Percentiles rank a stretch among this genome's conserved stretches.
These are phyloP conservation scores for Erithacus rubecula DNA, from an alignment of 2,797 vertebrate genomes.

Conservation along the genomic window DNA sequence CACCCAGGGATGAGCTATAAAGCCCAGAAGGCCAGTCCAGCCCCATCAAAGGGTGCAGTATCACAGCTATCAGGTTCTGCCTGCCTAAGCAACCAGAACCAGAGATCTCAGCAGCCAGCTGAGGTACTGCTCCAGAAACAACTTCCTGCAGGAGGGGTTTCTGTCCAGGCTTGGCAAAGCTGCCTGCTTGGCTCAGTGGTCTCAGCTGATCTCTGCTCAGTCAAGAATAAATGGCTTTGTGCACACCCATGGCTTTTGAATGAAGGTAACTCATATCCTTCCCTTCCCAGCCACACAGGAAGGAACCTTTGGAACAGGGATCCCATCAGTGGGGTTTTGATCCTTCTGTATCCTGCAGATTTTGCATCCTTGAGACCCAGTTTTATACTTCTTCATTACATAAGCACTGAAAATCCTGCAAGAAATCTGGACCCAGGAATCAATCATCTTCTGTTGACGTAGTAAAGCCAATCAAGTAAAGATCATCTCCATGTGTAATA, in stretches of 20 bases:
- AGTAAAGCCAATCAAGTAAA: not conserved
- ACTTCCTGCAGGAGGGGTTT: not conserved
- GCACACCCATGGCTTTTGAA: fast-evolving
- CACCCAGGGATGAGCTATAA: not conserved
- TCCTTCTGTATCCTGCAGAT: not conserved
- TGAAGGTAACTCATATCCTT: not conserved
- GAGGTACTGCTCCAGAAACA: not conserved
- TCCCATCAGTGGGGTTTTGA: not conserved
- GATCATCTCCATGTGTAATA: not conserved
- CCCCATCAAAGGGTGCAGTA: not conserved
- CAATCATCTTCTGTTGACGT: not conserved
- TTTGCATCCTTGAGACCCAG: not conserved
- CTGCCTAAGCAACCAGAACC: not conserved
- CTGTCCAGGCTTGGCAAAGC: not conserved
- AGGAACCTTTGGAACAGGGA: not conserved
- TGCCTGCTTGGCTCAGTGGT: not conserved
- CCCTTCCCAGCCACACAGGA: not conserved
- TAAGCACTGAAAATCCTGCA: not conserved
- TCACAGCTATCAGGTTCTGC: not conserved
- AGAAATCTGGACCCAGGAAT: not conserved
- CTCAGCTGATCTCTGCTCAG: not conserved
- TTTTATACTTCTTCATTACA: not conserved
- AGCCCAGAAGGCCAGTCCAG: not conserved
- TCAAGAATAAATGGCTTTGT: not conserved
- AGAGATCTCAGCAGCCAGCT: not conserved